These are phyloP conservation scores for Cirrhinus mrigala DNA, from an alignment of 2,797 vertebrate species.

Conservation along the genomic window DNA sequence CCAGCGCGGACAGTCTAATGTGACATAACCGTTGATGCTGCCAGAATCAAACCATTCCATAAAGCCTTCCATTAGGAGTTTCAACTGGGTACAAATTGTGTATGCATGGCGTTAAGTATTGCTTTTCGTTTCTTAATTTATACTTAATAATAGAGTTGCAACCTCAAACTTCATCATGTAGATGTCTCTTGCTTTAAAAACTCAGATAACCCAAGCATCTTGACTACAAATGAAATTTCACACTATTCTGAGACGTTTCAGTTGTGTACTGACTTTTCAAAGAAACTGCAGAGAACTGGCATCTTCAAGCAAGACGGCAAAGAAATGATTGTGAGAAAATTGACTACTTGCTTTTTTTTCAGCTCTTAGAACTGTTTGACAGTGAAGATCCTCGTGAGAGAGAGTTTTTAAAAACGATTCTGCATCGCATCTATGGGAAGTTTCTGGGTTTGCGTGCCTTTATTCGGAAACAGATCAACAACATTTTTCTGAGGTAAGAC, in stretches of 20 bases:
- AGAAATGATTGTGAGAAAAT: background rate
- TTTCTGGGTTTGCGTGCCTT: conserved; percentile 96
- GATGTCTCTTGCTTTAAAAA: background rate
- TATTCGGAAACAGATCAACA: conserved; percentile 99
- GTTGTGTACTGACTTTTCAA: background rate
- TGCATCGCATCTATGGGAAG: conserved; percentile 98
- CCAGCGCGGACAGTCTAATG: conserved; percentile 14
- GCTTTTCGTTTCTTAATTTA: background rate
- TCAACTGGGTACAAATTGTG: background rate
- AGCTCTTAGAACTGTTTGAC: conserved; percentile 97
- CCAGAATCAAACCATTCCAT: conserved; percentile 14
- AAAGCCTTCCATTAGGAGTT: conserved; percentile 21
- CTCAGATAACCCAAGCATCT: background rate
- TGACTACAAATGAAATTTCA: background rate
- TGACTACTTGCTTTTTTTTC: conserved; percentile 3
- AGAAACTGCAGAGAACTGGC: background rate
- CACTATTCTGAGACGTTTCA: background rate
- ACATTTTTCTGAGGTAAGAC: conserved; percentile 94
- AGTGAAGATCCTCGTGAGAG: conserved; percentile 97
- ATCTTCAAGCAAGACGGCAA: background rate
- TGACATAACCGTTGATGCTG: conserved; percentile 24
- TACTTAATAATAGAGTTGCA: background rate
- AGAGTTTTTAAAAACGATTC: conserved; percentile 96
- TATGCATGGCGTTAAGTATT: background rate
- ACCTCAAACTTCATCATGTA: background rate